phyloP scores from a whole-genome alignment of 2,113 vertebrate genomes.

The Psammodynastes pulverulentus region DNA sequence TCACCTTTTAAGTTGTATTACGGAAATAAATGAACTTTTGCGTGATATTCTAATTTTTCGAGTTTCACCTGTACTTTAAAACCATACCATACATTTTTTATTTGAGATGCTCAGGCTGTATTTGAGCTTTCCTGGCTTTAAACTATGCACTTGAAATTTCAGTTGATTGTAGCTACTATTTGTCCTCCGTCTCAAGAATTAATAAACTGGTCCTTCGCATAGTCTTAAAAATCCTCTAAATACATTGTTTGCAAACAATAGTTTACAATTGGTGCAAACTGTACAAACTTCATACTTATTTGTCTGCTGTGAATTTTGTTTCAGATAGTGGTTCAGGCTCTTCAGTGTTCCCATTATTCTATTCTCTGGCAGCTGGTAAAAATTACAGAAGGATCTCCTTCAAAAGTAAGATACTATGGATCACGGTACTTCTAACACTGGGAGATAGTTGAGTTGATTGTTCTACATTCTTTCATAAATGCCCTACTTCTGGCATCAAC shows the following conservation, averaged over 20 bases:
- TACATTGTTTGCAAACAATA: not conserved
- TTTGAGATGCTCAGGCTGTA: not conserved
- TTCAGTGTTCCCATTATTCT: constrained; percentile 98
- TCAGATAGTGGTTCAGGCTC: constrained; percentile 95
- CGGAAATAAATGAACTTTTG: no score
- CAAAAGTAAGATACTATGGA: constrained; percentile 80
- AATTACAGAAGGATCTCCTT: constrained; percentile 93
- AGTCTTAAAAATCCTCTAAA: not conserved
- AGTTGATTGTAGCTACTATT: not conserved
- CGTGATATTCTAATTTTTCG: no score
- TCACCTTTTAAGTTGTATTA: no score
- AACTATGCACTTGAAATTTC: not conserved
- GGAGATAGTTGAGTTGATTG: not conserved
- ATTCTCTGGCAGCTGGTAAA: constrained; percentile 99
- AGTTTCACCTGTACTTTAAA: no score
- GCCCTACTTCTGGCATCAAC: not conserved
- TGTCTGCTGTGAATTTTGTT: constrained; percentile 57
- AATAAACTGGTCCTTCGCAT: not conserved
- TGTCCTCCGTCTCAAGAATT: not conserved
- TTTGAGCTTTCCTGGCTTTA: not conserved
- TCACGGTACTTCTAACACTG: constrained; percentile 30
- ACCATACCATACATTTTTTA: constrained; percentile 12
- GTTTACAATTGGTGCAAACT: rapidly evolving
- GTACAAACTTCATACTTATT: not conserved
- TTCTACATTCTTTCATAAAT: not conserved